phyloP scores from a whole-genome alignment of 2,113 vertebrate genomes.

The Steatornis caripensis region DNA sequence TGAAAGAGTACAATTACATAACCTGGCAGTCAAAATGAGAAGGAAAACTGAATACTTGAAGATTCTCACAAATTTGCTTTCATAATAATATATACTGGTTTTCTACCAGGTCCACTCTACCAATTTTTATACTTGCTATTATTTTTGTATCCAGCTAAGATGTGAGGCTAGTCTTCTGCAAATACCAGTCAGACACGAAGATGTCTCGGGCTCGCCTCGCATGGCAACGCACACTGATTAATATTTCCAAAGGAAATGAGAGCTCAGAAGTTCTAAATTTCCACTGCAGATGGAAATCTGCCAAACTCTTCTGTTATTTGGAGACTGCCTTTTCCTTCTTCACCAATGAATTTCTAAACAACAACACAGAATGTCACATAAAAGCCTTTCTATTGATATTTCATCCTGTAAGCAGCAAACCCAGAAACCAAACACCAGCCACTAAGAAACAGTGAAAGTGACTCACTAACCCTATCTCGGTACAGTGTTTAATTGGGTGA shows the following conservation, averaged over 20 bases:
- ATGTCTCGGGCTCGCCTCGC: too few species aligned
- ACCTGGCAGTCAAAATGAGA: neutral
- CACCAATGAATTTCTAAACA: conserved; percentile 46
- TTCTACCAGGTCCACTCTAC: neutral
- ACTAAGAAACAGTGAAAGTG: conserved; percentile 15
- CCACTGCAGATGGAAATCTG: neutral
- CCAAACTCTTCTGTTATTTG: neutral
- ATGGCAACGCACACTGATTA: neutral
- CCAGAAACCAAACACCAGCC: neutral
- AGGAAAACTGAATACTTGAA: neutral
- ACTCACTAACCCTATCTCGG: neutral
- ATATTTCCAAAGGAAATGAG: conserved; percentile 44
- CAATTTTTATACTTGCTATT: neutral
- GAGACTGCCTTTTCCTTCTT: conserved; percentile 51
- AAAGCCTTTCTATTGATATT: conserved; percentile 13
- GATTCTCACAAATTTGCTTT: neutral
- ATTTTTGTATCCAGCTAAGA: neutral
- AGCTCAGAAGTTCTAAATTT: conserved; percentile 19
- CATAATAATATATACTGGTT: neutral
- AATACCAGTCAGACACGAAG: neutral
- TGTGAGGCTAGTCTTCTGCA: neutral
- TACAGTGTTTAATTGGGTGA: neutral
- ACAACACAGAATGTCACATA: conserved; percentile 29
- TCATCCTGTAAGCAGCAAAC: conserved; percentile 15
- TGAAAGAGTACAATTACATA: neutral